A percentile compares a stretch with the other conserved stretches of the same genome.
Evolutionary conservation across 2,888 invertebrate species (phyloP).

Genomic region (Camponotus fellah): DNA sequence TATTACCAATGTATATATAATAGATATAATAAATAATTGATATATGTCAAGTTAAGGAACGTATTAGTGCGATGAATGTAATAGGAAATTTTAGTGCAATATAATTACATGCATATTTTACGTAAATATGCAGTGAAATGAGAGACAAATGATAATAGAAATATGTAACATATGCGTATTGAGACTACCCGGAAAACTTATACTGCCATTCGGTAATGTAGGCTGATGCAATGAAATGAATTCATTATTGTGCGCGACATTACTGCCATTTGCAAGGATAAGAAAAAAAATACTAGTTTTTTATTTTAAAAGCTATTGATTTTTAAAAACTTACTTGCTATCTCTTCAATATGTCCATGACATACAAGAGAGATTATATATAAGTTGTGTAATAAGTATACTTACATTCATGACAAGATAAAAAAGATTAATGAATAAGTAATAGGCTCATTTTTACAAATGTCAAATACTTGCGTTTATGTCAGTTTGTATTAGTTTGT

Average conservation of each 20-base stretch:
- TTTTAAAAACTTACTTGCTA: background rate
- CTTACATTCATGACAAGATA: conserved; percentile 6
- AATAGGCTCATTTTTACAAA: background rate
- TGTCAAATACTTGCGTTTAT: conserved; percentile 10
- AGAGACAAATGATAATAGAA: conserved; percentile 22
- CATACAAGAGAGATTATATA: conserved; percentile 12
- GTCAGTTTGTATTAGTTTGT: background rate
- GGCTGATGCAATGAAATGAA: conserved; percentile 41
- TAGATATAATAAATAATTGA: background rate
- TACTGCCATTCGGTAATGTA: conserved; percentile 76
- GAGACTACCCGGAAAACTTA: conserved; percentile 58
- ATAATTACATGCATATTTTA: conserved; percentile 12
- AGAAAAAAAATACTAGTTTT: conserved; percentile 47
- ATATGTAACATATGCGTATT: conserved; percentile 7
- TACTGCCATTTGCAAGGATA: conserved; percentile 70
- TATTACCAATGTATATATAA: conserved; percentile 7
- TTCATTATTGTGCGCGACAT: conserved; percentile 69
- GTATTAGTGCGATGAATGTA: background rate
- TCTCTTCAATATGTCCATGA: background rate
- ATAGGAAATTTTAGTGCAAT: conserved; percentile 29
- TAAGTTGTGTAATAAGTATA: conserved; percentile 2
- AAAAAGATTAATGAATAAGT: conserved; percentile 24
- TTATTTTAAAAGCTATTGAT: conserved; percentile 19
- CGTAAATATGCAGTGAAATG: conserved; percentile 16
- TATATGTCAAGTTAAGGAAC: conserved; percentile 12